Evolutionary conservation across 2,888 invertebrate genomes (phyloP), one percentile per base, ranked within the genome.

Genomic region (Coleophora flavipennella): DNA sequence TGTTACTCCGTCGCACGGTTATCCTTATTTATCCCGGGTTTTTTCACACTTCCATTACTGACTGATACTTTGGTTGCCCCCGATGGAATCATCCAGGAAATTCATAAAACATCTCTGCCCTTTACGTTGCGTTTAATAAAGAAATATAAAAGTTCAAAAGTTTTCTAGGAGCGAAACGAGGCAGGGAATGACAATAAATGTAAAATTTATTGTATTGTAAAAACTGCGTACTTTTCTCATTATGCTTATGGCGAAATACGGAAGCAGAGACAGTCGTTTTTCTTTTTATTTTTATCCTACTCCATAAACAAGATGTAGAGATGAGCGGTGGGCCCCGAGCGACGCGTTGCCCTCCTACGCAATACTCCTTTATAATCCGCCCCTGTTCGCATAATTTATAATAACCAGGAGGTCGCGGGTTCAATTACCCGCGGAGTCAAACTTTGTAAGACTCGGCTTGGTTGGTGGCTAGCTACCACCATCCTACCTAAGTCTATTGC

Each of bases 11-110:
- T 47, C 52, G 41, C 51, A 47, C 49, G 46, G 57, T 51, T 48
- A 57, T 56, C 53, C 55, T 59, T 57, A 56, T 65, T 62, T 64
- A 53, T 67, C 57, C 59, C 42, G 55, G 51, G 55, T 51, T 60
- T 71, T 65, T 71, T 66, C 57, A 57, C 58, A 51, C 57, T 66
- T 66, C 64, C 59, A 68, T 71, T 72, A 67, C 58, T 60, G 61
- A 65, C 62, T 48, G 58, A 45, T 51, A 39, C 55, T 51, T 57
- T 54, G 57, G 61, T 58, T 57, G 48, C 45, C 59, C 59, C 51
- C 57, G 20, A 9, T 49, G 53, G 67, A 53, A 55, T 58, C 42
- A 51, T 53, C 51, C 50, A 49, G 48, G 50, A 60, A 62, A 66
- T 59, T 68, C 59, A 70, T 72, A 67, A 65, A 66, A 73, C 63